Conservation (phyloP, 2,113 vertebrate genomes). For the Siniperca knerii region DNA sequence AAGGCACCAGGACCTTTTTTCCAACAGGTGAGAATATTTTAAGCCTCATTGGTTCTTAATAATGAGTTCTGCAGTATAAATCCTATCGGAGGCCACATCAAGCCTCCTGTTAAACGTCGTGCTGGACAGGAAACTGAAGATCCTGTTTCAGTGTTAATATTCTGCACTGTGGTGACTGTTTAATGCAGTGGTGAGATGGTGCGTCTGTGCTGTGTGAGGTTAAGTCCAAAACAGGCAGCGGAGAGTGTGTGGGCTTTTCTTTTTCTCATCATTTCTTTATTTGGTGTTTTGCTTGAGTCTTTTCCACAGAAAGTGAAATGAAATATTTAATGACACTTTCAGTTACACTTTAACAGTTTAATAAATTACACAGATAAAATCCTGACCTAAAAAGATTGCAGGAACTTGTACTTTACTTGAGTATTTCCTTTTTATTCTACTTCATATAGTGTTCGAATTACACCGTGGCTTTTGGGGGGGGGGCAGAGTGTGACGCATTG, state of each 20-base stretch:
- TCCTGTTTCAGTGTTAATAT: conserved; percentile 74
- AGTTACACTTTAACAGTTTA: neutral
- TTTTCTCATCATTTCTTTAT: neutral
- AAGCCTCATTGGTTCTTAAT: conserved; percentile 65
- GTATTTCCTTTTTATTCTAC: too few relatives aligned
- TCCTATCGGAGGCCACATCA: conserved; percentile 55
- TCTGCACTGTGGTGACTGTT: conserved; percentile 55
- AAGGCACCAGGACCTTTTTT: conserved; percentile 43
- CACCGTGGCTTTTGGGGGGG: too few relatives aligned
- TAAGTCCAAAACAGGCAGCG: conserved; percentile 7
- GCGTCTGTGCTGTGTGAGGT: conserved; percentile 5
- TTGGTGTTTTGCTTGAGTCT: neutral
- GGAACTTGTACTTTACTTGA: too few relatives aligned
- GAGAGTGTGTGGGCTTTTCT: neutral
- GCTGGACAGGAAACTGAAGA: conserved; percentile 64
- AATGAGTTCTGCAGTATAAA: conserved; percentile 72
- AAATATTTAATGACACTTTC: neutral
- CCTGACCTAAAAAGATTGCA: too few relatives aligned
- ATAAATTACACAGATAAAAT: neutral
- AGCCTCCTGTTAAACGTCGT: conserved; percentile 42
- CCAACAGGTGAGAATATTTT: conserved; percentile 74
- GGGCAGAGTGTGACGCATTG: too few relatives aligned
- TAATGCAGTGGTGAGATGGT: conserved; percentile 14
- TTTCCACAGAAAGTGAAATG: neutral
- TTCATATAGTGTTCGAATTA: too few relatives aligned